Conservation (phyloP, 2,888 invertebrate species). For the Osmoderma eremita region DNA sequence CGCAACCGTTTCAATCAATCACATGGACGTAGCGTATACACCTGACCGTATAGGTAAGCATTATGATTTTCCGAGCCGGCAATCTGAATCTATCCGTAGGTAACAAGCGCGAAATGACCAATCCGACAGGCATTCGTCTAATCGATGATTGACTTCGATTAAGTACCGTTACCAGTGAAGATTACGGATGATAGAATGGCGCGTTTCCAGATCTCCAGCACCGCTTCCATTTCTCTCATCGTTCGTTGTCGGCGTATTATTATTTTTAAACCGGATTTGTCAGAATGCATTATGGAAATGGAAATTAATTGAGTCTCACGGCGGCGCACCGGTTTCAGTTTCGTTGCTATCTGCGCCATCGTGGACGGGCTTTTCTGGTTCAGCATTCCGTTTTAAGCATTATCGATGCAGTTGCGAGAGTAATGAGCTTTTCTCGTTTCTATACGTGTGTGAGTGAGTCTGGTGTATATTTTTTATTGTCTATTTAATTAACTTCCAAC, state of each 20-base stretch:
- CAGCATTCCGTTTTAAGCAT: background rate
- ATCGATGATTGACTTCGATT: constrained; percentile 37
- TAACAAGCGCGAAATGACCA: constrained; percentile 17
- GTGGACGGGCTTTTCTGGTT: background rate
- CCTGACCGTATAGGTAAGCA: background rate
- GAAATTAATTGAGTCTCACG: constrained; percentile 21
- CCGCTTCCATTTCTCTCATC: background rate
- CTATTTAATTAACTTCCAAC: no score
- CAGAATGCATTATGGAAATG: constrained; percentile 30
- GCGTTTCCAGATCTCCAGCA: background rate
- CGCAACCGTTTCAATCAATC: constrained; percentile 13
- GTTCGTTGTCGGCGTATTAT: background rate
- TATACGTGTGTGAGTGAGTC: no score
- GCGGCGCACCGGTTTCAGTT: background rate
- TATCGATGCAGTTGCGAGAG: background rate
- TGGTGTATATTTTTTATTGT: no score
- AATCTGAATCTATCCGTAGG: background rate
- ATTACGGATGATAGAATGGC: background rate
- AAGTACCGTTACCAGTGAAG: constrained; percentile 13
- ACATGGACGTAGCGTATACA: background rate
- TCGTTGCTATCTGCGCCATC: no score
- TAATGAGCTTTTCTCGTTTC: no score
- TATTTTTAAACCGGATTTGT: constrained; percentile 36
- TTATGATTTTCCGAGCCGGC: constrained; percentile 14
- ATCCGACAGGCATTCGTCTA: constrained; percentile 28